Base-by-base conservation (phyloP, 2,888 invertebrate species). In the Melikaiella ostensackeni region DNA sequence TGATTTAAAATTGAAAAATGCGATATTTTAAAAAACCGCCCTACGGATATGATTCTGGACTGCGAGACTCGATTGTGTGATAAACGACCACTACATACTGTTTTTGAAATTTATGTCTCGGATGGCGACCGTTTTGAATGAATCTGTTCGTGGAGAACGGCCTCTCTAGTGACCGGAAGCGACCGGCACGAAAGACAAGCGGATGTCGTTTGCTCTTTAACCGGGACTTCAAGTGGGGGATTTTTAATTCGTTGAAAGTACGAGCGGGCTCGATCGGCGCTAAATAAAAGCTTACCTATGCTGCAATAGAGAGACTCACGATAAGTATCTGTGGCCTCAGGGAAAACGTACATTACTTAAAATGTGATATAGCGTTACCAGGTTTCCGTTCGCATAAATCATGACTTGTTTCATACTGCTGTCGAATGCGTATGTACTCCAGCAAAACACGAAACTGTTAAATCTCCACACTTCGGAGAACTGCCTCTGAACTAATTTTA, bases 171-270 rank as follows among this genome's bases (percentile, higher is more conserved):
- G 70, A 59, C 74, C 77, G 77, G 77, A 77, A 74, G 63, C 38
- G 74, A 33, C 35, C 57, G 35, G 46, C 74, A 74, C 76, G 77
- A 77, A 61, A 73, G 73, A 77, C 74, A 77, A 74, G 77, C 79
- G 79, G 79, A 79, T 75, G 77, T 79, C 76, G 70, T 79, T 79
- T 79, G 74, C 75, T 78, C 75, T 74, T 73, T 76, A 57, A 75
- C 70, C 38, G 61, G 70, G 64, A 59, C 62, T n/a, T 27, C 3
- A 46, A 62, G 46, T 33, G 33, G 42, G 74, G 63, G 63, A 38
- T 76, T 78, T 76, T 78, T 74, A 73, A 79, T 78, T 78, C 77
- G 76, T 61, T 66, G 77, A 77, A 75, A 76, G 77, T 78, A 76
- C 46, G 75, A 74, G 46, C 70, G 76, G 64, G 73, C 64, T 70